Percentiles rank a stretch among this genome's conserved stretches.
phyloP scores from a whole-genome alignment of 2,888 invertebrate genomes.

The Liodrosophila aerea region DNA sequence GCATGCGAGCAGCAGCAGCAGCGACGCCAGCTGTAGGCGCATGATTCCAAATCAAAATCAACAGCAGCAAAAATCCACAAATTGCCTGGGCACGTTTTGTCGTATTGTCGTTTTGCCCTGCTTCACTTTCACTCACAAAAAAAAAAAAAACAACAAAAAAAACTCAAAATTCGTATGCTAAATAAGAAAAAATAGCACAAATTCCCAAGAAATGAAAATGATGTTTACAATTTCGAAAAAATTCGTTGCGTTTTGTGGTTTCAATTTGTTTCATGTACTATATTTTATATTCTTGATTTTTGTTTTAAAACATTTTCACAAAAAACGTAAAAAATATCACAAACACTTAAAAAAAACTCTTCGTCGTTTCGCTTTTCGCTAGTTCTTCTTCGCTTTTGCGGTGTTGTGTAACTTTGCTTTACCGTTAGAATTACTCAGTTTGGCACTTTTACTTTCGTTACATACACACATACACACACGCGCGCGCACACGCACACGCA shows the following conservation, averaged over 20 bases:
- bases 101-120: constrained; percentile 34
- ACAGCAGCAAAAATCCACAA: constrained; percentile 39
- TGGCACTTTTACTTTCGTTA: constrained; percentile 66
- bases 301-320: constrained; percentile 61
- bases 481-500: constrained; percentile 1
- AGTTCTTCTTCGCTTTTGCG: constrained; percentile 11
- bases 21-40: constrained; percentile 41
- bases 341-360: constrained; percentile 14
- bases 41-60: constrained; percentile 30
- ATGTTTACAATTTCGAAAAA: constrained; percentile 37
- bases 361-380: constrained; percentile 5
- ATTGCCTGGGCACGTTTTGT: constrained; percentile 64
- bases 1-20: constrained; percentile 1
- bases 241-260: constrained; percentile 12
- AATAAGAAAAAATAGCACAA: constrained; percentile 29
- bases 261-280: neutral
- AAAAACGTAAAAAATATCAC: constrained; percentile 30
- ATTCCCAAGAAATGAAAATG: constrained; percentile 11
- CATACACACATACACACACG: constrained; percentile 26
- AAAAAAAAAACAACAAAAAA: constrained; percentile 32
- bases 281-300: constrained; percentile 22
- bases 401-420: constrained; percentile 48
- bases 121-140: constrained; percentile 64
- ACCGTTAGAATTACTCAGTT: constrained; percentile 64
- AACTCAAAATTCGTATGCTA: constrained; percentile 10